Base-by-base conservation (phyloP, 2,113 vertebrate species). In the Trichomycterus rosablanca region DNA sequence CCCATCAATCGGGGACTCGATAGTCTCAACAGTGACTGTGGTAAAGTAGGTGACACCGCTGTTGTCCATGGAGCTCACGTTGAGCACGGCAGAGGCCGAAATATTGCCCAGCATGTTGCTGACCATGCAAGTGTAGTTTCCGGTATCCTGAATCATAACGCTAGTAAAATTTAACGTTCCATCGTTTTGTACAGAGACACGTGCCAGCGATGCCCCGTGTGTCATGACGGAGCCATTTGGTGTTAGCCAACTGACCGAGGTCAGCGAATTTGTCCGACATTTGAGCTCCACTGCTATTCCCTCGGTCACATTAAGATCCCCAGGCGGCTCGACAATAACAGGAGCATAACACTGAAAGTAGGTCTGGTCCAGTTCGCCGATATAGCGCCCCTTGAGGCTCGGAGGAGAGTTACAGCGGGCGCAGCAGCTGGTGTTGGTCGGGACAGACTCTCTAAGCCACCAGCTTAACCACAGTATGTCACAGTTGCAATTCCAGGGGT, bases 101-200 rank as follows among this genome's bases (percentile, higher is more conserved):
- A 94, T 93, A 72, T 98, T 98, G 62, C 95, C 95, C 16, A 95
- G 90, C 50, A 94, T 95, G 80, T 97, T 98, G 85, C 93, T 97
- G 61, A 97, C 93, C 89, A 97, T 90, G 78, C 95, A 98, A 0
- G 95, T 97, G 74, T 98, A 98, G 71, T 94, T 91, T 71, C 95
- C 95, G 1, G 95, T 96, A 79, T 98, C 95, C 80, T 94, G 92
- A 76, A 91, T 82, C 1, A 92, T 93, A 60, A 98, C 93, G 18
- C 89, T 97, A 0, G 93, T 96, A 73, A 98, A 97, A 80, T 97
- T 97, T 67, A 98, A 80, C 0, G 94, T 93, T 71, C 95, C 95
- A 0, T 98, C 95, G 0, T 95, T 97, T 50, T 96, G 92, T 67
- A 98, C 93, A 12, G 91, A 87, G 77, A 96, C 89, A 61, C 95